phyloP scores from a whole-genome alignment of 2,888 invertebrate genomes.

The Tipula helvola region DNA sequence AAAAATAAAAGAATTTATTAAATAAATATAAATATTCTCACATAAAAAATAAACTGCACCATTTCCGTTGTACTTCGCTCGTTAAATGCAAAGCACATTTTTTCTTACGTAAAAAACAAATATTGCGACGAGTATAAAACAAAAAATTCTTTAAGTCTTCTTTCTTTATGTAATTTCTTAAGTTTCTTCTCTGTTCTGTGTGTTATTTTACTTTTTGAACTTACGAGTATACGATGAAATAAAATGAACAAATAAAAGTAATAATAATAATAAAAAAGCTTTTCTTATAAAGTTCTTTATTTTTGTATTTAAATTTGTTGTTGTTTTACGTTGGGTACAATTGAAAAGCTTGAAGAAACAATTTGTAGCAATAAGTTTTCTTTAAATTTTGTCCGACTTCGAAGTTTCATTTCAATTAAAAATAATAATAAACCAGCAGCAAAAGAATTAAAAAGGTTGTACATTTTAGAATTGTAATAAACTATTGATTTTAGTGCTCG shows the following conservation, averaged over 20 bases:
- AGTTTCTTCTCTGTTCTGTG: background rate
- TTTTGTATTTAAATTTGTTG: background rate
- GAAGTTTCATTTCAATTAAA: background rate
- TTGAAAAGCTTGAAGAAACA: background rate
- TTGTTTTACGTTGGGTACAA: background rate
- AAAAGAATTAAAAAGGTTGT: background rate
- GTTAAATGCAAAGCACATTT: background rate
- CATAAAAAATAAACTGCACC: background rate
- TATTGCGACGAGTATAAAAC: background rate
- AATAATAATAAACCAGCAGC: background rate
- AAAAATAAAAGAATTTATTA: background rate
- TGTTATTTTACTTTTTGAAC: background rate
- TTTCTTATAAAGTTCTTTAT: background rate
- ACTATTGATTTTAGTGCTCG: background rate
- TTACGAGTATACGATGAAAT: background rate
- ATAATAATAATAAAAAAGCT: background rate
- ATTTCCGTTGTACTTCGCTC: background rate
- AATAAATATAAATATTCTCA: background rate
- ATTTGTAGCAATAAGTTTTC: background rate
- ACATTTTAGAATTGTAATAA: background rate
- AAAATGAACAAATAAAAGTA: background rate
- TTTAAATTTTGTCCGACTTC: background rate
- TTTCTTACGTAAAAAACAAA: background rate
- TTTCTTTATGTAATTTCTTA: background rate
- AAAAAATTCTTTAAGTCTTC: background rate